Evolutionary conservation across 2,113 vertebrate genomes (phyloP).

Genomic region (Malurus melanocephalus): DNA sequence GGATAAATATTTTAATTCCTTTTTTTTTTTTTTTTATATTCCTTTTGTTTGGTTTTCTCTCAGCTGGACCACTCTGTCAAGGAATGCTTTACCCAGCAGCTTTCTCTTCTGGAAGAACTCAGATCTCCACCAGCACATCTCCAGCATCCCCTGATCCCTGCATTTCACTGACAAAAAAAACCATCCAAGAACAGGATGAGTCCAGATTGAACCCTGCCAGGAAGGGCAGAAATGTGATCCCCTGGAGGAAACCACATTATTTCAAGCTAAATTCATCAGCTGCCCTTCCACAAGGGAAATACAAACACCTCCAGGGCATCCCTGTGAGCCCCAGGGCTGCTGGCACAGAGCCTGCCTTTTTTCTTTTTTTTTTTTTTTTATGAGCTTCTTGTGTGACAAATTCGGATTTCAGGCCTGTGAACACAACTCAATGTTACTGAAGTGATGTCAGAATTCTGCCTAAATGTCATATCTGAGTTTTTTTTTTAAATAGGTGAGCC

Average conservation of each 20-base stretch:
- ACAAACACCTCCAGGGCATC: neutral
- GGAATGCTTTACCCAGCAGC: constrained; percentile 4
- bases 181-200: neutral
- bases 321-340: neutral
- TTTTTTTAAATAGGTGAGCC: neutral
- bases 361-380: too few species aligned
- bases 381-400: neutral
- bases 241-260: neutral
- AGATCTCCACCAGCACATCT: neutral
- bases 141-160: neutral
- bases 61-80: constrained; percentile 40
- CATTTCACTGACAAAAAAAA: neutral
- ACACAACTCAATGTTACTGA: neutral
- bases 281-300: neutral
- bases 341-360: neutral
- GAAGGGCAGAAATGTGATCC: neutral
- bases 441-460: neutral
- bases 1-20: constrained; percentile 50
- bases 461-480: neutral
- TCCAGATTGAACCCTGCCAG: neutral
- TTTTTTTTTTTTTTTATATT: neutral
- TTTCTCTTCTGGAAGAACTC: neutral
- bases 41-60: neutral
- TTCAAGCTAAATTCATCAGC: neutral
- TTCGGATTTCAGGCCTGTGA: neutral